A percentile compares a stretch with the other conserved stretches of the same genome.
Evolutionary conservation across 2,888 invertebrate genomes (phyloP).

Genomic region (Geotrupes spiniger): DNA sequence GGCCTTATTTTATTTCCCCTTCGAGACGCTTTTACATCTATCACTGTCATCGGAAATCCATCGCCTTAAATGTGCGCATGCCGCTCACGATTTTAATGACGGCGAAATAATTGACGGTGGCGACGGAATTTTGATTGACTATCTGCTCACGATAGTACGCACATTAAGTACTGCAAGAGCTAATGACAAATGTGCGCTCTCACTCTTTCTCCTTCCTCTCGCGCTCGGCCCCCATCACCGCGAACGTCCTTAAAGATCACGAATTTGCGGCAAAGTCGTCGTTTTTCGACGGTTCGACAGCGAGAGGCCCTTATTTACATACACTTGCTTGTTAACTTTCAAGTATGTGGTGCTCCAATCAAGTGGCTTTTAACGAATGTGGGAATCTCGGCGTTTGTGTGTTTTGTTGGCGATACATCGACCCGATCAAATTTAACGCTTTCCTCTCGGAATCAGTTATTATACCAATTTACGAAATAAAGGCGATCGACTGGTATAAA

Average conservation of each 20-base stretch:
- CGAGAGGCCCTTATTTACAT: conserved; percentile 28
- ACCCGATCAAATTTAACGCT: conserved; percentile 16
- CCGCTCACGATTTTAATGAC: conserved; percentile 2
- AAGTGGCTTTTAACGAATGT: conserved; percentile 32
- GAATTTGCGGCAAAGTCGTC: neutral
- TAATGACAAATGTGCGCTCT: neutral
- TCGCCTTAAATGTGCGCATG: too few species aligned
- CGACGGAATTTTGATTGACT: conserved; percentile 1
- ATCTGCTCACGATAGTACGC: neutral
- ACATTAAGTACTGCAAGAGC: neutral
- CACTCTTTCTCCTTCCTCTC: too few species aligned
- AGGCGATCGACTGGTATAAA: too few species aligned
- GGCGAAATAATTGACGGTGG: conserved; percentile 1
- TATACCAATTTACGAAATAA: too few species aligned
- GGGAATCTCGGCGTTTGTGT: conserved; percentile 29
- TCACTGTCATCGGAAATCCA: too few species aligned
- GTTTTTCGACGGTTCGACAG: neutral
- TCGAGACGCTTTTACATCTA: too few species aligned
- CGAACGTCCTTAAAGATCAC: neutral
- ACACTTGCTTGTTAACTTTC: conserved; percentile 33
- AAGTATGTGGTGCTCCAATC: conserved; percentile 33
- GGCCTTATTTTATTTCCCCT: too few species aligned
- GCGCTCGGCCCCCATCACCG: too few species aligned
- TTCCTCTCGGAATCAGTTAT: neutral
- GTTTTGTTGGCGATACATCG: conserved; percentile 22